Evolutionary conservation across 2,888 invertebrate species (phyloP).

Genomic region (Loripinus fragilis): DNA sequence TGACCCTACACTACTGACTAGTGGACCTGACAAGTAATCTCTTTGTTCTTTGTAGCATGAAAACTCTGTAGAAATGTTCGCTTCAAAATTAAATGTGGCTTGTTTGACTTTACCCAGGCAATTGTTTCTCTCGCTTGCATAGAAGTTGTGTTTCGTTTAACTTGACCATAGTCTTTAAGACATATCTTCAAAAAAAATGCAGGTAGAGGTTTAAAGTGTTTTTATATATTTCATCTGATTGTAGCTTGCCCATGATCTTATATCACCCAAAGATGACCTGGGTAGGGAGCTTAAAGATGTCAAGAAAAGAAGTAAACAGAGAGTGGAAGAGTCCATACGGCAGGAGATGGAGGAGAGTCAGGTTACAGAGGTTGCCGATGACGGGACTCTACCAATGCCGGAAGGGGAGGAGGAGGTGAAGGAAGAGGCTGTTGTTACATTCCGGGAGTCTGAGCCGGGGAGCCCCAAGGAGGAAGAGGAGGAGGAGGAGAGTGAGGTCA

Average conservation of each 20-base stretch:
- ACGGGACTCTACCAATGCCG: conserved; percentile 72
- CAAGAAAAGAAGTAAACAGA: conserved; percentile 72
- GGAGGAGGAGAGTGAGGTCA: conserved; percentile 50
- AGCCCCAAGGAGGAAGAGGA: conserved; percentile 44
- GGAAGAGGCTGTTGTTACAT: conserved; percentile 37
- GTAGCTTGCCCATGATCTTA: conserved; percentile 72
- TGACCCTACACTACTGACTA: no score
- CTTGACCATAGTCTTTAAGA: no score
- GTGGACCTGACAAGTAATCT: no score
- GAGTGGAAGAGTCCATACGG: conserved; percentile 71
- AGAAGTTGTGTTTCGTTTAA: no score
- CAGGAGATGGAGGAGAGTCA: conserved; percentile 63
- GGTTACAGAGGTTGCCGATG: conserved; percentile 51
- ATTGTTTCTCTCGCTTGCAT: no score
- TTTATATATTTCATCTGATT: no score
- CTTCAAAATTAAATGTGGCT: no score
- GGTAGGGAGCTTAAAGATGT: conserved; percentile 72
- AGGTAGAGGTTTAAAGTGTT: no score
- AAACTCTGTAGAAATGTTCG: no score
- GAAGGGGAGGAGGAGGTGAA: conserved; percentile 65
- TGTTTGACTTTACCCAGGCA: no score
- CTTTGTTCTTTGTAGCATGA: no score
- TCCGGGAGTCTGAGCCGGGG: conserved; percentile 31
- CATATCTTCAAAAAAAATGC: no score
- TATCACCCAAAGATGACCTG: conserved; percentile 77